A percentile compares a stretch with the other conserved stretches of the same genome.
These are phyloP conservation scores for Molossus alvarezi DNA, from an alignment of 2,797 vertebrate genomes.

Conservation along the genomic window DNA sequence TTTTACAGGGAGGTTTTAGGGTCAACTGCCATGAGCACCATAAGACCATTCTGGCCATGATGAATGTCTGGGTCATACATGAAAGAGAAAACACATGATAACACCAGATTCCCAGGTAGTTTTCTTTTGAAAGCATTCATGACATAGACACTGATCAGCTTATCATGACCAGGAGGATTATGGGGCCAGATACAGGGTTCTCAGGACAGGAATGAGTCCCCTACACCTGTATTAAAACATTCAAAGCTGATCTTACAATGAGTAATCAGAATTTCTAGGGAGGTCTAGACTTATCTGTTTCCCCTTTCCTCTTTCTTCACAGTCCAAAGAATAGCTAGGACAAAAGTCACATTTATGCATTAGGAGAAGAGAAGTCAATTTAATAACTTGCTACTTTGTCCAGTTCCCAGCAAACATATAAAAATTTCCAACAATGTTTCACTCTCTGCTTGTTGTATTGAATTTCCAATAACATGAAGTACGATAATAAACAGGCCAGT, in stretches of 20 bases:
- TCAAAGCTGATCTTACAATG: background rate
- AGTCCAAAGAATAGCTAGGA: background rate
- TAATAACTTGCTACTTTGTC: constrained; percentile 17
- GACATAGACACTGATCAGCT: background rate
- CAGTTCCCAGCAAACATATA: constrained; percentile 16
- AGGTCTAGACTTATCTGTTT: background rate
- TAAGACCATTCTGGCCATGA: background rate
- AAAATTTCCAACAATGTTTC: constrained; percentile 19
- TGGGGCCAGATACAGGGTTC: background rate
- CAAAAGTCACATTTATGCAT: constrained; percentile 39
- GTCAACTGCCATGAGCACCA: background rate
- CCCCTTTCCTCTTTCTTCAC: background rate
- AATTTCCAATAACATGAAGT: constrained; percentile 42
- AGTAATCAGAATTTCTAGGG: background rate
- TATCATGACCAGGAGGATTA: background rate
- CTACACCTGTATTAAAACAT: background rate
- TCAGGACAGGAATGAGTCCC: background rate
- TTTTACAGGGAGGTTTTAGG: background rate
- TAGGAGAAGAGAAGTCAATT: background rate
- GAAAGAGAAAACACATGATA: background rate
- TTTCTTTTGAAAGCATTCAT: constrained; percentile 23
- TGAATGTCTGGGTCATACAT: background rate
- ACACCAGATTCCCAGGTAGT: background rate
- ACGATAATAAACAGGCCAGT: background rate
- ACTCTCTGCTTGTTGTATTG: constrained; percentile 36